phyloP scores from a whole-genome alignment of 2,888 invertebrate species.

The Lepetodrilus schrolli region DNA sequence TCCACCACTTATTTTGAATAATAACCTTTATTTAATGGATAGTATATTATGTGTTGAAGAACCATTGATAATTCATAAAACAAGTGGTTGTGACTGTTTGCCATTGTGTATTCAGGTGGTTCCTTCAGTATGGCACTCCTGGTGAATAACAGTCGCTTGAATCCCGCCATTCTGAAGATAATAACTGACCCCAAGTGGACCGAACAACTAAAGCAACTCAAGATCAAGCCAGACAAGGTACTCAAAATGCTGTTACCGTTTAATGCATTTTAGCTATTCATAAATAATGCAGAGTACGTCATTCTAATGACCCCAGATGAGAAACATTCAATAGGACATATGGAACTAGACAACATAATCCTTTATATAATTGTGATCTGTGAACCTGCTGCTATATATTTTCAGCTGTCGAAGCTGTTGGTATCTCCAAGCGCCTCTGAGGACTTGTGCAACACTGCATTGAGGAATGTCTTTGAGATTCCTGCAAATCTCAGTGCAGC shows the following conservation, averaged over 20 bases:
- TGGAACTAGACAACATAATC: background rate
- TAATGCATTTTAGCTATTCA: too few relatives aligned
- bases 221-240: conserved; percentile 42
- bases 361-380: background rate
- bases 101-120: too few relatives aligned
- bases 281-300: background rate
- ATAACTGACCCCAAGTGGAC: conserved; percentile 38
- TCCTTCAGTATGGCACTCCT: conserved; percentile 39
- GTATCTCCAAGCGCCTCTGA: background rate
- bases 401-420: conserved; percentile 36
- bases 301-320: background rate
- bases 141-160: conserved; percentile 44
- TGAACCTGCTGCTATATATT: too few relatives aligned
- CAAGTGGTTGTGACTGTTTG: too few relatives aligned
- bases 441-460: conserved; percentile 36
- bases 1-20: too few relatives aligned
- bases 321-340: background rate
- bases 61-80: too few relatives aligned
- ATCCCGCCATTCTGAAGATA: conserved; percentile 38
- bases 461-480: conserved; percentile 37
- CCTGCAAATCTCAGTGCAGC: conserved; percentile 36
- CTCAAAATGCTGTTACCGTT: too few relatives aligned
- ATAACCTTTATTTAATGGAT: too few relatives aligned
- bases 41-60: too few relatives aligned
- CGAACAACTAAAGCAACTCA: conserved; percentile 36